These are phyloP conservation scores for Laspeyria flexula DNA, from an alignment of 2,888 invertebrate genomes.

Conservation along the genomic window DNA sequence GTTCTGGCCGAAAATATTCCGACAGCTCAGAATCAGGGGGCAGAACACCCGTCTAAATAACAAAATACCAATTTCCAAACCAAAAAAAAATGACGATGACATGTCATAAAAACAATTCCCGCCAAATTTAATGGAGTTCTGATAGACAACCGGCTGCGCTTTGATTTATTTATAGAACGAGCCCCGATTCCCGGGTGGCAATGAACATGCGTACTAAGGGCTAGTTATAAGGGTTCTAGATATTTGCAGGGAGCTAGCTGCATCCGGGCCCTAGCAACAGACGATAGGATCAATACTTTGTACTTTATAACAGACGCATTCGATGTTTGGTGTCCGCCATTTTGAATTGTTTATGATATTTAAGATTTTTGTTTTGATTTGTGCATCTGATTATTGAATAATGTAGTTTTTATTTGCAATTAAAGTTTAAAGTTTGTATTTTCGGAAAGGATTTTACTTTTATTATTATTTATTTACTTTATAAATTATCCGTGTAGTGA, in stretches of 20 bases:
- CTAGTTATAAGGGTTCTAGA: conserved; percentile 13
- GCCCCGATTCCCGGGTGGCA: conserved; percentile 11
- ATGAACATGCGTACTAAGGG: conserved; percentile 29
- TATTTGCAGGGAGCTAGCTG: conserved; percentile 12
- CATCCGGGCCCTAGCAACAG: conserved; percentile 8
- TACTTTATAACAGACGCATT: not conserved
- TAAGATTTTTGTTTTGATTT: not conserved
- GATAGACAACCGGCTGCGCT: not conserved
- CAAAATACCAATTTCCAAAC: too few species aligned
- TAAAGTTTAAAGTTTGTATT: too few species aligned
- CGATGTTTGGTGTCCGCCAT: not conserved
- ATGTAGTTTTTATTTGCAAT: too few species aligned
- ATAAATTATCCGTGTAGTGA: too few species aligned
- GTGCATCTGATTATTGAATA: too few species aligned
- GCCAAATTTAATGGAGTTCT: not conserved
- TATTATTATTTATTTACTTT: too few species aligned
- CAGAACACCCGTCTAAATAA: too few species aligned
- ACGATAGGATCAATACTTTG: conserved; percentile 1
- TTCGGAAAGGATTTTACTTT: too few species aligned
- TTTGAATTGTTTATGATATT: not conserved
- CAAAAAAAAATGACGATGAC: too few species aligned
- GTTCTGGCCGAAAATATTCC: too few species aligned
- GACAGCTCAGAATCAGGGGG: too few species aligned
- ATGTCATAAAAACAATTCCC: too few species aligned
- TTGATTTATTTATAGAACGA: conserved; percentile 37